Evolutionary conservation across 1,140 invertebrate genomes (phyloP).

Genomic region (Mylabris phalerata): DNA sequence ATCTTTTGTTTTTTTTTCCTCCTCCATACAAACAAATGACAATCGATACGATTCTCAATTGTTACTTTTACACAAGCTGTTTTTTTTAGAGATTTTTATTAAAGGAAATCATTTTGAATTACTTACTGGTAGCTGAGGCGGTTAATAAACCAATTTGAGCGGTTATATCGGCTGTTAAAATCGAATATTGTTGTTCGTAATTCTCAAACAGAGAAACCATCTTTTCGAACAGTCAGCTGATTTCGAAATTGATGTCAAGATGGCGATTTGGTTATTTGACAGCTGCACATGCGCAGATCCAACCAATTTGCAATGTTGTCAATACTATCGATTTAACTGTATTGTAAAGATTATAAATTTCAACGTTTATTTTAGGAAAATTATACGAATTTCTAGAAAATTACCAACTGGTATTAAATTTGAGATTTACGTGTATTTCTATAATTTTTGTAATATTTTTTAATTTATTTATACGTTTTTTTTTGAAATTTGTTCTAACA

Average conservation of each 20-base stretch:
- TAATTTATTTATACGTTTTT: no score
- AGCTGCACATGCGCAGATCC: no score
- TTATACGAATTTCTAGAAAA: no score
- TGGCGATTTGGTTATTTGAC: no score
- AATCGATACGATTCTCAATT: not conserved
- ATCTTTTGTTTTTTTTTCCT: conserved; percentile 7
- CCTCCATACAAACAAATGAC: not conserved
- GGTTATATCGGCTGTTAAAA: conserved; percentile 75
- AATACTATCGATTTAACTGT: no score
- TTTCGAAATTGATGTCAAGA: conserved; percentile 6
- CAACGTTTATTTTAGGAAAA: no score
- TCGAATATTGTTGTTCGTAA: conserved; percentile 79
- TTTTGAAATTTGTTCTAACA: no score
- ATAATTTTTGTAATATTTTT: no score
- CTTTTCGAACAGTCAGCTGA: conserved; percentile 7
- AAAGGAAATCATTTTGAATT: not conserved
- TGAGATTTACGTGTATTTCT: no score
- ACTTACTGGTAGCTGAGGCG: conserved; percentile 44
- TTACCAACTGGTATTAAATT: no score
- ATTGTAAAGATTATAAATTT: no score
- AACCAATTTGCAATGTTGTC: no score
- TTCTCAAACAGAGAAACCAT: conserved; percentile 71
- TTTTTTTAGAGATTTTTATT: not conserved
- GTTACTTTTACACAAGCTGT: not conserved
- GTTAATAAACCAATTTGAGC: conserved; percentile 69